Percentiles rank a stretch among this genome's conserved stretches.
Evolutionary conservation across 2,888 invertebrate genomes (phyloP).

Genomic region (Melanchra persicariae): DNA sequence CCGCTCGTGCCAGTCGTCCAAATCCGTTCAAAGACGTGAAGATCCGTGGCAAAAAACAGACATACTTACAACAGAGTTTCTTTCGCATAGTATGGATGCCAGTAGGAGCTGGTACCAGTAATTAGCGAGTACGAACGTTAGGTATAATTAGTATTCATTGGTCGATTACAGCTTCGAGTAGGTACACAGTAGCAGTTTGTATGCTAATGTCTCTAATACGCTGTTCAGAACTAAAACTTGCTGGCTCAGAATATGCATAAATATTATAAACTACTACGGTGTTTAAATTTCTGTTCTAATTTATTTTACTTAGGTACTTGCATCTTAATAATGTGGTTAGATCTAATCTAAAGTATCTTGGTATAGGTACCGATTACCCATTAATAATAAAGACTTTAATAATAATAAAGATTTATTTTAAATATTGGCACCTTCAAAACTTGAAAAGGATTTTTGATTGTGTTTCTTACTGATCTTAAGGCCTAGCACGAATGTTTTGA

Average conservation of each 20-base stretch:
- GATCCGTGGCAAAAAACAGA: too few species aligned
- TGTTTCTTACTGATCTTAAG: background rate
- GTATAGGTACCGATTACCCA: background rate
- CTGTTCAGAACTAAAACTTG: conserved; percentile 11
- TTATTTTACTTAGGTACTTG: background rate
- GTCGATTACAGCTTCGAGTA: conserved; percentile 18
- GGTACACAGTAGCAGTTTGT: conserved; percentile 23
- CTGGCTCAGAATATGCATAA: conserved; percentile 16
- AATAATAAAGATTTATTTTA: too few species aligned
- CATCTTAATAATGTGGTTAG: background rate
- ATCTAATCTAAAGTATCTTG: too few species aligned
- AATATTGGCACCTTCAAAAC: background rate
- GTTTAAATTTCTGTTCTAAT: background rate
- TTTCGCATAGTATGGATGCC: too few species aligned
- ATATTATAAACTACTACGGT: background rate
- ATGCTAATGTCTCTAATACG: conserved; percentile 27
- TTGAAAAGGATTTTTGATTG: background rate
- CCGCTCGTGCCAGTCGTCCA: too few species aligned
- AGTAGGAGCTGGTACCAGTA: conserved; percentile 3
- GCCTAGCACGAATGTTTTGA: too few species aligned
- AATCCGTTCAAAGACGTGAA: too few species aligned
- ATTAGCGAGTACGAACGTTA: background rate
- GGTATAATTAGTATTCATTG: conserved; percentile 30
- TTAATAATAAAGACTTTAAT: too few species aligned
- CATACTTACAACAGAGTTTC: too few species aligned